Evolutionary conservation across 2,888 invertebrate species (phyloP).

Genomic region (Drosophila cyrtoloma): DNA sequence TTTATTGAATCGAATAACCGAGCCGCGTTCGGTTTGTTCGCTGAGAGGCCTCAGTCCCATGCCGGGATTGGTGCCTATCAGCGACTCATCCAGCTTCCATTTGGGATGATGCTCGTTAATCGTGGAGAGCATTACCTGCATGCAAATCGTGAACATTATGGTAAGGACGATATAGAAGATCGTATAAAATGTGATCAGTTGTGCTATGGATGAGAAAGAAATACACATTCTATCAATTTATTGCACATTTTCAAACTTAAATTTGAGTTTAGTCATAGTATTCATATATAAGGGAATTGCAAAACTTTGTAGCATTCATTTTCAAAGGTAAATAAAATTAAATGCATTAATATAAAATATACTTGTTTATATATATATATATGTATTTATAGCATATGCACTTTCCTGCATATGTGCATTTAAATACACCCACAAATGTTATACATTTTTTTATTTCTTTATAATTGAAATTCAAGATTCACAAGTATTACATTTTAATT

Average conservation of each 20-base stretch:
- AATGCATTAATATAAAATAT: background rate
- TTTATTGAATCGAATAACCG: slow-evolving; percentile 87
- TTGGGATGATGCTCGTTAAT: slow-evolving; percentile 90
- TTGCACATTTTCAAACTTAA: background rate
- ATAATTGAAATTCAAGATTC: background rate
- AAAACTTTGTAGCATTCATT: background rate
- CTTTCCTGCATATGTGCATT: background rate
- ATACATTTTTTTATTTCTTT: too few relatives aligned
- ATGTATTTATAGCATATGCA: too few relatives aligned
- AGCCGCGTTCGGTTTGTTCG: slow-evolving; percentile 86
- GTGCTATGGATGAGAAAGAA: slow-evolving; percentile 86
- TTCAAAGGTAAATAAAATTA: background rate
- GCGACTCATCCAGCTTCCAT: slow-evolving; percentile 90
- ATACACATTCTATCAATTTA: background rate
- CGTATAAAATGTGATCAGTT: slow-evolving; percentile 93
- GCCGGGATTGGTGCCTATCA: slow-evolving; percentile 90
- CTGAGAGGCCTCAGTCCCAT: slow-evolving; percentile 89
- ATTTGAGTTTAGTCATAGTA: background rate
- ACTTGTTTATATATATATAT: background rate
- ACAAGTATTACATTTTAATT: background rate
- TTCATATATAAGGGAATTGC: background rate
- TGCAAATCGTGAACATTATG: slow-evolving; percentile 93
- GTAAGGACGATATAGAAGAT: slow-evolving; percentile 95
- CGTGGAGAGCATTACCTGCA: slow-evolving; percentile 92
- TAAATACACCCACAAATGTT: background rate